Evolutionary conservation across 2,113 vertebrate species (phyloP).

Genomic region (Sceloporus undulatus): DNA sequence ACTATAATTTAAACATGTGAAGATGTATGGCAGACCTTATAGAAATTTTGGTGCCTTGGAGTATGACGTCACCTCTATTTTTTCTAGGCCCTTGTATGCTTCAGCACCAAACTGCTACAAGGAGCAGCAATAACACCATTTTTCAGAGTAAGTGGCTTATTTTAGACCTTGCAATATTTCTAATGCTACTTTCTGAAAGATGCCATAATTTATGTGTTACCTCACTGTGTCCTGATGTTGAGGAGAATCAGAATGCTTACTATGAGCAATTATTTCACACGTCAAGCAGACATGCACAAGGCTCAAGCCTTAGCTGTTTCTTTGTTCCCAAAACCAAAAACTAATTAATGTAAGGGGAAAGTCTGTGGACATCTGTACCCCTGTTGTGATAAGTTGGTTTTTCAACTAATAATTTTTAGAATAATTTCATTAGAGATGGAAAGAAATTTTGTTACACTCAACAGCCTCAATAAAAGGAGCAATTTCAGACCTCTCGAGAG

Average conservation of each 20-base stretch:
- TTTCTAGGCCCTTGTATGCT: slow-evolving; percentile 54
- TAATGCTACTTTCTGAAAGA: slow-evolving; percentile 49
- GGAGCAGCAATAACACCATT: slow-evolving; percentile 44
- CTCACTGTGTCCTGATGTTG: background rate
- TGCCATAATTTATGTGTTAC: slow-evolving; percentile 48
- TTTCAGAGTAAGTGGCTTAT: slow-evolving; percentile 49
- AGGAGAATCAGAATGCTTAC: slow-evolving; percentile 44
- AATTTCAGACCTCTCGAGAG: too few relatives aligned
- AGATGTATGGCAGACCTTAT: slow-evolving; percentile 39
- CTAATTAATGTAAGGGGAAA: background rate
- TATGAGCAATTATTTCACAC: slow-evolving; percentile 32
- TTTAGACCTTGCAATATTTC: slow-evolving; percentile 35
- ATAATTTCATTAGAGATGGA: background rate
- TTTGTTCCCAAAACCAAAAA: slow-evolving; percentile 33
- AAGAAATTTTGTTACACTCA: too few relatives aligned
- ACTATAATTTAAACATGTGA: slow-evolving; percentile 57
- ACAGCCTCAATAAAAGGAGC: too few relatives aligned
- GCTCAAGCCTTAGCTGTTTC: slow-evolving; percentile 26
- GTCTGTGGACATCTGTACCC: slow-evolving; percentile 30
- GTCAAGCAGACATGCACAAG: background rate
- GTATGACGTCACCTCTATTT: slow-evolving; percentile 33
- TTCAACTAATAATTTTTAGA: slow-evolving; percentile 31
- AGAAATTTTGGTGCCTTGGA: slow-evolving; percentile 45
- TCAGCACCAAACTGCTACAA: slow-evolving; percentile 44
- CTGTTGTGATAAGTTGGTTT: slow-evolving; percentile 26